Base-by-base conservation (phyloP, 2,888 invertebrate genomes). In the Monoplex corrugatus region DNA sequence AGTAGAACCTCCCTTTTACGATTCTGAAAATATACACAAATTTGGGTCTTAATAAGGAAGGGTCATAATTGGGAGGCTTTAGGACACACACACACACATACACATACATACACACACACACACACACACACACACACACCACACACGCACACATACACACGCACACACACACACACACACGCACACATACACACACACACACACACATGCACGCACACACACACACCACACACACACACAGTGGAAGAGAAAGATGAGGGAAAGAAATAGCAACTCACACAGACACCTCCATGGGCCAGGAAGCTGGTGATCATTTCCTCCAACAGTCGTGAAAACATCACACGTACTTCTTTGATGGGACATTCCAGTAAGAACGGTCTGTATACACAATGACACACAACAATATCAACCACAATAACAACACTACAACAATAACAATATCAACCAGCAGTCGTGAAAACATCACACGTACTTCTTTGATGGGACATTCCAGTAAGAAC, bases 311-410 rank as follows among this genome's bases (percentile, higher is more conserved):
- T 94, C 57, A 94, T 92, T 87, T 92, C 93, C 91, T 96, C 95
- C 72, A 96, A 87, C 40, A 96, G 92, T 83, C 93, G 93, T 78
- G 95, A 95, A 93, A 96, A 96, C 16, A 95, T 94, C 63, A 93
- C 91, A 44, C 96, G 92, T 28, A 96, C 95, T 91, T 96, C 96
- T 91, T 94, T 94, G 86, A 94, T 94, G 0, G 96, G 96, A 90
- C 96, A 96, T 89, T 96, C 96, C 89, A 96, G 92, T 43, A 96
- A 92, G 90, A 96, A 96, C 23, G 96, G 96, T 89, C 96, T 96
- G 92, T 35, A 92, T n/a, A 90, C 35, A 91, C 40, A 90, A 82
- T 45, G 84, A 90, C 10, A 38, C 68, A 86, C 44, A n/a, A 72
- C 84, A 63, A 8, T 35, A 28, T 13, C 28, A 16, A 28, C 19